Base-by-base conservation (phyloP, 2,797 vertebrate species). In the Delichon dasypus region DNA sequence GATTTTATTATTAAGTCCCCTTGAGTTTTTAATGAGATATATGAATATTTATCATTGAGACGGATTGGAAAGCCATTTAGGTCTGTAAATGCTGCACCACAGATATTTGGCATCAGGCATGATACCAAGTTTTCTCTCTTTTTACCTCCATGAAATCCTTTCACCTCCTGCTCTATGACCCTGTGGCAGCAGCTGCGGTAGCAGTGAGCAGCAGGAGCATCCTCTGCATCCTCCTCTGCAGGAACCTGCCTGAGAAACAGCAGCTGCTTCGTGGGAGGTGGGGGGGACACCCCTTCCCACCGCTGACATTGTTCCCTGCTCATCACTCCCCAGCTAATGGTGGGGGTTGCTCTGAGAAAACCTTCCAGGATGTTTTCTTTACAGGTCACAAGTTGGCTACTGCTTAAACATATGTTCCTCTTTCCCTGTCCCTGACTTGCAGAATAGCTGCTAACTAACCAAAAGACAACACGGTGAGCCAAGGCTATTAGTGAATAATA, bases 391-490 rank as follows among this genome's bases (percentile, higher is more conserved):
- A 94, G 27, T 7, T 93, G 95, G 92, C 82, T 94, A 92, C 85
- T 93, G 76, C 60, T 92, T 88, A 89, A 92, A 92, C 92, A 88
- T 94, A 95, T 92, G 94, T 76, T 94, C 82, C 64, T 76, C 89
- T 72, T 60, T 58, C 32, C 85, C 79, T 60, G 87, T 89, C 89
- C 91, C 75, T 65, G 92, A 93, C 87, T 92, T 45, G 82, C 91
- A 89, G 94, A 94, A 93, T 94, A 93, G 92, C 94, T 96, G 94
- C 95, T 97, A 96, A 96, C 94, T 93, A 97, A 96, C 93, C 88
- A 88, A 93, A 94, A n/a, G 95, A 94, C 95, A 93, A 96, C 90
- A 66, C 29, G 91, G 95, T 86, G 93, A 96, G 95, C 93, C 20
- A 88, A 88, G 77, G 89, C 94, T 95, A 95, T 96, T 96, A 96